Base-by-base conservation (phyloP, 1,140 invertebrate species). In the Heliconius melpomene region DNA sequence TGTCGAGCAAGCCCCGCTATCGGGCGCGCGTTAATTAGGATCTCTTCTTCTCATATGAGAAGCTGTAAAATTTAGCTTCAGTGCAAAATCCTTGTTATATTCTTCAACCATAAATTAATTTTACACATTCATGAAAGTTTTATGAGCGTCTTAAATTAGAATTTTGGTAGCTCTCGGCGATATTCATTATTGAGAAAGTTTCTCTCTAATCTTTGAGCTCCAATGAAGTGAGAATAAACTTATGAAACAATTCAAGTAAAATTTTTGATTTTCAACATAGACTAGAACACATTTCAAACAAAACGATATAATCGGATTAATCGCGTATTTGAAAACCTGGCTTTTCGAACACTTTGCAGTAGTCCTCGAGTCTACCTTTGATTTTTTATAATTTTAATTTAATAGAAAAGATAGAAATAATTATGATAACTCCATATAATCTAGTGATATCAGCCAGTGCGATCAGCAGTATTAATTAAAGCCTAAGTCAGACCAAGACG, bases 11-110 rank as follows among this genome's bases (percentile, higher is more conserved):
- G 57, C 38, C 74, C 54, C 72, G 57, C 32, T 46, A 38, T 70
- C 32, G 54, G 74, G 52, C 74, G 54, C 52, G n/a, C 78, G 75
- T 82, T 82, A 79, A 82, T 79, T 82, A 82, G 75, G 57, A 40
- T 72, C 72, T 78, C 77, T 76, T 40, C 74, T 75, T 36, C 74
- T 74, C 66, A 79, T 79, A 76, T 73, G n/a, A 76, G 72, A 29
- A 50, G 36, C 52, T 23, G 40, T 76, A 76, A 66, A 70, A 76
- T 46, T 76, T 16, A 36, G 52, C 40, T 50, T 74, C 13, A 57
- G 73, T 26, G 50, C 54, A 75, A 75, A 66, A 36, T 66, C 75
- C 26, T 60, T 38, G 26, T 46, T 74, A 52, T n/a, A 60, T 79
- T 74, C n/a, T 54, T 40, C 13, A 23, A 60, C 36, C 77, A 57